Conservation (phyloP, 2,888 invertebrate species). For the Ligdia adustata region DNA sequence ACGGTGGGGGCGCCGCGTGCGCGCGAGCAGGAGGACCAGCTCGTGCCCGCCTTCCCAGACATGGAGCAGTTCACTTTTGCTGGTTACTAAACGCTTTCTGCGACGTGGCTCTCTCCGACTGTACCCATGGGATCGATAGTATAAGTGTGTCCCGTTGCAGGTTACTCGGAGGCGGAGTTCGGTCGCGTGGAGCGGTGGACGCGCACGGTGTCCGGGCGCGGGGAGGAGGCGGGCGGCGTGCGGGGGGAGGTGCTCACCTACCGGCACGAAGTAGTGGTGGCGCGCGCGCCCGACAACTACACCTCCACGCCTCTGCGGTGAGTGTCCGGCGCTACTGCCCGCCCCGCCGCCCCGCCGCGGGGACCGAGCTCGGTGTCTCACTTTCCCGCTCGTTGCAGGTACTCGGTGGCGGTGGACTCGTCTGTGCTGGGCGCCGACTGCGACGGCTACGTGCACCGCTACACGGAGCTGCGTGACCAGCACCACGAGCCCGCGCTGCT, state of each 20-base stretch:
- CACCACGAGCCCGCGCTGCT: slow-evolving; percentile 46
- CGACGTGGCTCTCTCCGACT: no score
- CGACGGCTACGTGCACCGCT: slow-evolving; percentile 67
- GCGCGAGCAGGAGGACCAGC: slow-evolving; percentile 42
- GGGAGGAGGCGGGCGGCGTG: slow-evolving; percentile 58
- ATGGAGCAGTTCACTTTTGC: slow-evolving; percentile 55
- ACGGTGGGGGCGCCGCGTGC: slow-evolving; percentile 39
- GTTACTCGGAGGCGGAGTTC: slow-evolving; percentile 42
- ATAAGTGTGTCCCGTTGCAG: slow-evolving; percentile 38
- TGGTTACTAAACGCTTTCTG: slow-evolving; percentile 49
- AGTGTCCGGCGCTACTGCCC: slow-evolving; percentile 10
- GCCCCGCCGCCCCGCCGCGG: neutral
- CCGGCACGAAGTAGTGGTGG: slow-evolving; percentile 62
- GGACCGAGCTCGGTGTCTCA: neutral
- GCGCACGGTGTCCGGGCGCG: slow-evolving; percentile 43
- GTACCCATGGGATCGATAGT: no score
- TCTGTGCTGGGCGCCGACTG: slow-evolving; percentile 61
- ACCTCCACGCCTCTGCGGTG: slow-evolving; percentile 56
- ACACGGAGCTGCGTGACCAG: slow-evolving; percentile 46
- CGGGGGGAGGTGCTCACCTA: slow-evolving; percentile 59
- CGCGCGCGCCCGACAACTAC: slow-evolving; percentile 45
- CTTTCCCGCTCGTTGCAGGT: slow-evolving; percentile 45
- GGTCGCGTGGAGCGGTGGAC: slow-evolving; percentile 55
- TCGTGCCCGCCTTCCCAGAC: slow-evolving; percentile 61
- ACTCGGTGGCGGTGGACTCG: slow-evolving; percentile 67